These are phyloP conservation scores for Lycodopsis pacificus DNA, from an alignment of 2,797 vertebrate genomes.

Conservation along the genomic window DNA sequence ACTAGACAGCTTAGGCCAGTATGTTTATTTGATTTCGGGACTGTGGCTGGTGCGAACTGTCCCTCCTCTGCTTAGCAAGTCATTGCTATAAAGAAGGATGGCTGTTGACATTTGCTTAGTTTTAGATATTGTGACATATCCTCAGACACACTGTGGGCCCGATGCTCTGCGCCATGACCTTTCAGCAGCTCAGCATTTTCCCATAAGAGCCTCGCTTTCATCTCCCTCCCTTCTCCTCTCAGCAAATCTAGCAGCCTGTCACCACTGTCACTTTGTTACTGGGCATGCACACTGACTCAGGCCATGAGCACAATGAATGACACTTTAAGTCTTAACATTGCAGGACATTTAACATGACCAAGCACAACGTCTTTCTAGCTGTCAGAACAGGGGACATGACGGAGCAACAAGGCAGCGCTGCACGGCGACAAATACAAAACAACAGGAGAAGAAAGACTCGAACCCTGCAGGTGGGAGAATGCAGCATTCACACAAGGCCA, in stretches of 20 bases:
- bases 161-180: slow-evolving; percentile 67
- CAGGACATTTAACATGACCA: slow-evolving; percentile 70
- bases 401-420: slow-evolving; percentile 42
- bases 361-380: slow-evolving; percentile 64
- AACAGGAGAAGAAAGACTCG: slow-evolving; percentile 14
- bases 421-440: slow-evolving; percentile 38
- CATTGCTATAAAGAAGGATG: slow-evolving; percentile 49
- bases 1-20: slow-evolving; percentile 6
- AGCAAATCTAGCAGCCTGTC: slow-evolving; percentile 71
- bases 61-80: slow-evolving; percentile 48
- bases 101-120: slow-evolving; percentile 74
- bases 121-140: slow-evolving; percentile 75
- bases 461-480: slow-evolving; percentile 22
- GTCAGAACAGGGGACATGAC: slow-evolving; percentile 54
- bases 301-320: slow-evolving; percentile 61
- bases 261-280: slow-evolving; percentile 67
- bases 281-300: slow-evolving; percentile 63
- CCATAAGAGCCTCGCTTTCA: slow-evolving; percentile 59
- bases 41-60: slow-evolving; percentile 53
- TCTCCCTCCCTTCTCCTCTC: slow-evolving; percentile 61
- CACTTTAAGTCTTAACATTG: slow-evolving; percentile 54
- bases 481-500: neutral
- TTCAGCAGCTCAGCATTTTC: slow-evolving; percentile 76
- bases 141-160: slow-evolving; percentile 72
- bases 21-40: slow-evolving; percentile 24